Evolutionary conservation across 1,140 invertebrate genomes (phyloP).

Genomic region (Vanessa atalanta): DNA sequence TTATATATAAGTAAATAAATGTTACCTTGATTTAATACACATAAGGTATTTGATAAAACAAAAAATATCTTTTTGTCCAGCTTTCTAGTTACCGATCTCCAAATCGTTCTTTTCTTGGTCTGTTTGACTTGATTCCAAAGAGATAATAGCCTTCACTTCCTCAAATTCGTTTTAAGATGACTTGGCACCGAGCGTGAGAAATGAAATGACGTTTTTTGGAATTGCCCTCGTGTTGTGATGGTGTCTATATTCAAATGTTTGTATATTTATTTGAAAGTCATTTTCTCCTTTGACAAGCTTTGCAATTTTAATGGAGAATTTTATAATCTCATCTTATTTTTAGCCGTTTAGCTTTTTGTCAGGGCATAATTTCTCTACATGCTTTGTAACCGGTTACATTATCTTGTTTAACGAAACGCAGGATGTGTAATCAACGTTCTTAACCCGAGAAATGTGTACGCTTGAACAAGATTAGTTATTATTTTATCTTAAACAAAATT

Average conservation of each 20-base stretch:
- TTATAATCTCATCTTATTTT: conserved; percentile 14
- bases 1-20: too few species aligned
- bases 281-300: background rate
- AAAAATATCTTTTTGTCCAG: background rate
- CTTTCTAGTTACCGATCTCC: conserved; percentile 29
- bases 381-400: conserved; percentile 29
- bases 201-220: conserved; percentile 55
- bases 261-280: background rate
- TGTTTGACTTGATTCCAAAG: conserved; percentile 71
- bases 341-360: conserved; percentile 8
- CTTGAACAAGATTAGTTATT: conserved; percentile 19
- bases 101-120: conserved; percentile 47
- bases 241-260: conserved; percentile 37
- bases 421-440: conserved; percentile 38
- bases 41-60: background rate
- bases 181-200: conserved; percentile 67
- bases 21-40: too few species aligned
- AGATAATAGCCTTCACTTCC: conserved; percentile 72
- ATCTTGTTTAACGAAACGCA: conserved; percentile 37
- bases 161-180: conserved; percentile 69
- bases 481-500: conserved; percentile 6
- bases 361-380: conserved; percentile 10
- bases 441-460: conserved; percentile 21
- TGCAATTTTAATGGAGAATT: conserved; percentile 8
- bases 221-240: conserved; percentile 28